phyloP scores from a whole-genome alignment of 2,113 vertebrate species.

The Takifugu bimaculatus region DNA sequence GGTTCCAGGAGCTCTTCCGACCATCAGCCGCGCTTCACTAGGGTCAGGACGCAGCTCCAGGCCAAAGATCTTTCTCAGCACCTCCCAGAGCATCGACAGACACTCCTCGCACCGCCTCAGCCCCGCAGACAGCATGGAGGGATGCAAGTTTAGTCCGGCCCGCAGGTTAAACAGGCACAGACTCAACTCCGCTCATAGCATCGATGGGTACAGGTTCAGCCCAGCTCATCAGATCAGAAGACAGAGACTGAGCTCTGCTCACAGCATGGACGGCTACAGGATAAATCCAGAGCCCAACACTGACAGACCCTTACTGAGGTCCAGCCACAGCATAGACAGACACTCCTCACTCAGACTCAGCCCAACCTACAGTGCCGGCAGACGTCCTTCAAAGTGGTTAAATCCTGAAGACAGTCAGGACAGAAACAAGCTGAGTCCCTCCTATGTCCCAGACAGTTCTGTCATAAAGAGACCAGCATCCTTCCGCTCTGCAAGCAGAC shows the following conservation, averaged over 20 bases:
- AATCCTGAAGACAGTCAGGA: conserved; percentile 63
- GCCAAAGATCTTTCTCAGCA: conserved; percentile 63
- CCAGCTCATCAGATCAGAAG: conserved; percentile 43
- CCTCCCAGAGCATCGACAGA: conserved; percentile 54
- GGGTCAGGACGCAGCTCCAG: conserved; percentile 51
- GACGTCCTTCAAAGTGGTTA: conserved; percentile 48
- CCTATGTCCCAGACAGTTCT: conserved; percentile 60
- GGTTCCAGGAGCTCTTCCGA: conserved; percentile 71
- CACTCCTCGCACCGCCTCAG: conserved; percentile 30
- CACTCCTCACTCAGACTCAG: conserved; percentile 48
- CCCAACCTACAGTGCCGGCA: conserved; percentile 32
- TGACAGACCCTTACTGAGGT: conserved; percentile 45
- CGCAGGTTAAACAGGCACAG: conserved; percentile 42
- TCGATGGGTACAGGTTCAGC: conserved; percentile 56
- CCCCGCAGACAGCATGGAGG: conserved; percentile 43
- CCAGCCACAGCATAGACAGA: conserved; percentile 62
- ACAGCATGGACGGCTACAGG: conserved; percentile 63
- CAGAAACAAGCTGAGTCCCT: conserved; percentile 66
- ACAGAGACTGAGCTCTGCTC: conserved; percentile 63
- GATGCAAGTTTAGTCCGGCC: conserved; percentile 39
- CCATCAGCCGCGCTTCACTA: conserved; percentile 62
- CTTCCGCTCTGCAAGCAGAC: conserved; percentile 67
- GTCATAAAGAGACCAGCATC: conserved; percentile 43
- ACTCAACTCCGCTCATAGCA: conserved; percentile 63
- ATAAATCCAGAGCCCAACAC: conserved; percentile 23